A percentile compares a stretch with the other conserved stretches of the same genome.
Conservation (phyloP, 1,140 invertebrate genomes). For the Achroia grisella region DNA sequence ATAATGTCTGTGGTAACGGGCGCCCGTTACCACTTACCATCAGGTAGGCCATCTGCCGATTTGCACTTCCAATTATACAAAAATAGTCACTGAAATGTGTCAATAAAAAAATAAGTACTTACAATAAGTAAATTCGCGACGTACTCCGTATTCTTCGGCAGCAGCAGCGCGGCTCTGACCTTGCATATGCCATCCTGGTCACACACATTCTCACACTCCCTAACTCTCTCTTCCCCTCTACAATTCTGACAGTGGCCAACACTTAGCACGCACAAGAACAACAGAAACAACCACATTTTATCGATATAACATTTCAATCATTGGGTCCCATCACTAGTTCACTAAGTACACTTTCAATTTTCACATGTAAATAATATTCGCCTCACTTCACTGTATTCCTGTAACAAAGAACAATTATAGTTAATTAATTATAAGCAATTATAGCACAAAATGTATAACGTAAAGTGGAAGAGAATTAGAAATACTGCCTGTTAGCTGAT, state of each 20-base stretch:
- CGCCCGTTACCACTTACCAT: no score
- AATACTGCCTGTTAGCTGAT: no score
- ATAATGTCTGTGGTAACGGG: no score
- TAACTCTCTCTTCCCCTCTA: conserved; percentile 54
- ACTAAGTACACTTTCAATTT: not conserved
- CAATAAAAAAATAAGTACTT: no score
- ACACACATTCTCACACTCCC: conserved; percentile 71
- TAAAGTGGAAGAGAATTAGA: no score
- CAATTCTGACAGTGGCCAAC: conserved; percentile 37
- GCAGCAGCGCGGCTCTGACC: conserved; percentile 73
- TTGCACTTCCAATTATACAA: no score
- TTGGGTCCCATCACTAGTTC: conserved; percentile 26
- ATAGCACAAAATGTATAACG: no score
- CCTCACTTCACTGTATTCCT: conserved; percentile 22
- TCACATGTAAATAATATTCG: no score
- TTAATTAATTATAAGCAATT: no score
- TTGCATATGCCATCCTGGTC: conserved; percentile 56
- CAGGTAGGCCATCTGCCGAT: no score
- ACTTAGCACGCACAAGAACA: conserved; percentile 22
- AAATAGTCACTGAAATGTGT: no score
- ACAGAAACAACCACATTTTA: conserved; percentile 43
- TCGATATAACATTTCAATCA: conserved; percentile 21
- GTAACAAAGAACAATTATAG: conserved; percentile 24
- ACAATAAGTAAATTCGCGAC: conserved; percentile 56
- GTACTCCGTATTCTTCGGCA: conserved; percentile 71